Evolutionary conservation across 2,888 invertebrate genomes (phyloP), one percentile per base, ranked within the genome.

Genomic region (Oscheius myriophilus): DNA sequence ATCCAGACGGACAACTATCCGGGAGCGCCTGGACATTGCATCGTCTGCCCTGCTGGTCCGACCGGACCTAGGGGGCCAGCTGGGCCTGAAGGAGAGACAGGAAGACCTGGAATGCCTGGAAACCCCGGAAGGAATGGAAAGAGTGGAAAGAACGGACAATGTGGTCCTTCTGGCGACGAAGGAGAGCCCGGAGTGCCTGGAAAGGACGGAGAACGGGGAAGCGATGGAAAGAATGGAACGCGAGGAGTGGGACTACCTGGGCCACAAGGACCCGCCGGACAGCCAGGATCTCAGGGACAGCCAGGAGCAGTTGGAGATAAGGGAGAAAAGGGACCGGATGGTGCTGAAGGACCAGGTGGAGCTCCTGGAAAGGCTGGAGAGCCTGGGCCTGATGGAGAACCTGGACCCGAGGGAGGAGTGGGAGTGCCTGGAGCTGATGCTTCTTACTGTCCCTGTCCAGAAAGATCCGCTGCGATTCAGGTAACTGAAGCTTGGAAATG

Each of bases 181-280:
- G 61, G 61, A 61, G 16, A 14, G 4, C 18, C 21, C 39, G 61
- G 61, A 33, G 49, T 33, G 21, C 49, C 61, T 18, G 61, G 61
- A 61, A 61, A 61, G 39, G 61, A 61, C 18, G 61, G 61, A 33
- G 61, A 61, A 21, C 25, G 23, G 9, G 61, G 61, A 11, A 26
- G 25, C 14, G 46, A 61, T 61, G 61, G 61, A 46, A 45, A 61
- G 61, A 46, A 61, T 26, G 61, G 61, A 25, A 61, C 49, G 1
- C 61, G 61, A 16, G 61, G 61, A 49, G 39, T 61, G 16, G 61
- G 61, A 2, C 25, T 49, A n/a, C 49, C 61, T 2, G 61, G 61
- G 12, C 61, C 49, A 3, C n/a, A 45, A 46, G 61, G 61, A 25
- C 46, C 61, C 7, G 46, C 33, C 3, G 61, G 61, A 26, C 25